phyloP scores from a whole-genome alignment of 37 sponge, comb jelly and placozoan genomes.

The Theonella swinhoei region DNA sequence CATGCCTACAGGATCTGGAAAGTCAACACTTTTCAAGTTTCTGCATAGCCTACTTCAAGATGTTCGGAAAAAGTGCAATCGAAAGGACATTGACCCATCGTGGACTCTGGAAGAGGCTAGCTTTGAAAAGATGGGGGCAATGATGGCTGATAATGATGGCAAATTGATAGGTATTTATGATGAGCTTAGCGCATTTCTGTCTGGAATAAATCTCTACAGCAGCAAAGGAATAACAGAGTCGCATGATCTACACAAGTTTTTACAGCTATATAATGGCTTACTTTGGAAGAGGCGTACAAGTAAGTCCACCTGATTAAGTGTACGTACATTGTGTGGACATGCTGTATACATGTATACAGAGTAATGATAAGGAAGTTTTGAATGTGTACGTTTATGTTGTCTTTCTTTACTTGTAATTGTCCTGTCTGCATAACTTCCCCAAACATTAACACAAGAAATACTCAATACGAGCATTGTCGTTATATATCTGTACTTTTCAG shows the following conservation, averaged over 20 bases:
- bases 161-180: not conserved
- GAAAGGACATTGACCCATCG: not conserved
- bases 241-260: slow-evolving; percentile 1
- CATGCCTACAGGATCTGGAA: slow-evolving; percentile 13
- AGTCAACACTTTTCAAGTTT: not conserved
- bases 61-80: not conserved
- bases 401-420: too few relatives aligned
- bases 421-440: too few relatives aligned
- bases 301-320: too few relatives aligned
- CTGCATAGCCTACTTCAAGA: not conserved
- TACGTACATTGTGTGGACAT: too few relatives aligned
- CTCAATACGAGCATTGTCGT: too few relatives aligned
- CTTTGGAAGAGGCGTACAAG: too few relatives aligned
- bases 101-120: not conserved
- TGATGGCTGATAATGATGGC: slow-evolving; percentile 16
- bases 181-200: not conserved
- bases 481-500: too few relatives aligned
- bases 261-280: slow-evolving; percentile 10
- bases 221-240: slow-evolving; percentile 9
- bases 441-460: too few relatives aligned
- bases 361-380: too few relatives aligned
- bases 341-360: too few relatives aligned
- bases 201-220: slow-evolving; percentile 1
- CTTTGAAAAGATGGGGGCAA: slow-evolving; percentile 12
- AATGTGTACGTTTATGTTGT: too few relatives aligned